Evolutionary conservation across 2,797 vertebrate genomes (phyloP).

Genomic region (Pteropus rufus): DNA sequence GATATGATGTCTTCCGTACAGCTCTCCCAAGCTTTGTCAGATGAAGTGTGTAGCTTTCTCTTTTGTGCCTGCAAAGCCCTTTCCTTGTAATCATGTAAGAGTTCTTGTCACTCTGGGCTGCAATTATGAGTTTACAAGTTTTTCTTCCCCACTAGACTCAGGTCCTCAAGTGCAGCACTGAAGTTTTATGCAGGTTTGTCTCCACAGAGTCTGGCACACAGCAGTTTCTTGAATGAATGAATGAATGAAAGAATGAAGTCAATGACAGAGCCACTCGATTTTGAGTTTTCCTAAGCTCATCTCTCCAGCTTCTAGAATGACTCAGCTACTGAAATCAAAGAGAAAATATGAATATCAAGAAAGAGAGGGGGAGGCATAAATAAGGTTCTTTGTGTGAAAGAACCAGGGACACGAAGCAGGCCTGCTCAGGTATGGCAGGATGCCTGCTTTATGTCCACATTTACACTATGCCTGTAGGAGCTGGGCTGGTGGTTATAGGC

Average conservation of each 20-base stretch:
- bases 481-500: slow-evolving; percentile 70
- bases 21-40: neutral
- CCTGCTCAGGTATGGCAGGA: slow-evolving; percentile 76
- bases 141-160: neutral
- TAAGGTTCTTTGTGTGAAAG: slow-evolving; percentile 63
- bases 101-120: neutral
- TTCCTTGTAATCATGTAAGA: neutral
- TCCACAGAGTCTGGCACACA: neutral
- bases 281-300: slow-evolving; percentile 2
- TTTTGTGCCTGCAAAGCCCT: neutral
- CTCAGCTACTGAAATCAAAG: slow-evolving; percentile 33
- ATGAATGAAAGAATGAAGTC: neutral
- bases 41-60: neutral
- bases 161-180: neutral
- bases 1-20: neutral
- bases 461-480: slow-evolving; percentile 77
- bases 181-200: neutral
- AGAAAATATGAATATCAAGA: neutral
- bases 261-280: neutral
- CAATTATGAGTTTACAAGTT: neutral
- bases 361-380: slow-evolving; percentile 38
- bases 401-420: slow-evolving; percentile 78
- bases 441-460: slow-evolving; percentile 81
- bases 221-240: neutral
- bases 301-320: slow-evolving; percentile 14